Base-by-base conservation (phyloP, 2,888 invertebrate genomes). In the Ophion obscuratus region DNA sequence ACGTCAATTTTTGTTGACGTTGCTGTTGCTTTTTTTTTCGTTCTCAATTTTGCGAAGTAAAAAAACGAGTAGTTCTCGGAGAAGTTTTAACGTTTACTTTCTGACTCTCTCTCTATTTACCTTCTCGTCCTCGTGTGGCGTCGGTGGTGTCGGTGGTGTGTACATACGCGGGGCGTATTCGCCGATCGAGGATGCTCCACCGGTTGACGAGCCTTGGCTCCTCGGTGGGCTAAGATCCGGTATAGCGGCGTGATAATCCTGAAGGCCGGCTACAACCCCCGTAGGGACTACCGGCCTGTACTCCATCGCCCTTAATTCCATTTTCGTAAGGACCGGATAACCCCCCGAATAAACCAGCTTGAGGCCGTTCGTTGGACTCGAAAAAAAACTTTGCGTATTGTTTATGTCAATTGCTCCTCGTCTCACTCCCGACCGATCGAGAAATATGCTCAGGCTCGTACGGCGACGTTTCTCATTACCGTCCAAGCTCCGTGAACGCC, bases 251-350 rank as follows among this genome's bases (percentile, higher is more conserved):
- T 94, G 94, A 90, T 94, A 94, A 89, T 94, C 94, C 90, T 93
- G 94, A 81, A 94, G 90, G 80, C 92, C 92, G 78, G 92, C 90
- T 79, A 90, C 81, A 89, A 84, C 93, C 94, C 92, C 95, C 91
- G 92, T 93, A 92, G 94, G 95, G 90, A 92, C 93, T 91, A 92
- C 93, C 91, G 95, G 95, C 84, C 95, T 95, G 89, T 95, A 95
- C 91, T 95, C 95, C 93, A 95, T 95, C 79, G 95, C 94, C 86
- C 95, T 95, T 88, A 95, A 95, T 93, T 95, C 95, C 95, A 95
- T 95, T 89, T 91, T 95, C 91, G 90, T 89, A 80, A 85, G 82
- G 47, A 83, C 83, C 70, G 87, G 71, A 81, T 90, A 89, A 85
- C 89, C 91, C 83, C 90, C 90, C 90, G 91, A 91, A 84, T 92